Conservation (phyloP, 2,797 vertebrate genomes). For the Petrocephalus sullivani region DNA sequence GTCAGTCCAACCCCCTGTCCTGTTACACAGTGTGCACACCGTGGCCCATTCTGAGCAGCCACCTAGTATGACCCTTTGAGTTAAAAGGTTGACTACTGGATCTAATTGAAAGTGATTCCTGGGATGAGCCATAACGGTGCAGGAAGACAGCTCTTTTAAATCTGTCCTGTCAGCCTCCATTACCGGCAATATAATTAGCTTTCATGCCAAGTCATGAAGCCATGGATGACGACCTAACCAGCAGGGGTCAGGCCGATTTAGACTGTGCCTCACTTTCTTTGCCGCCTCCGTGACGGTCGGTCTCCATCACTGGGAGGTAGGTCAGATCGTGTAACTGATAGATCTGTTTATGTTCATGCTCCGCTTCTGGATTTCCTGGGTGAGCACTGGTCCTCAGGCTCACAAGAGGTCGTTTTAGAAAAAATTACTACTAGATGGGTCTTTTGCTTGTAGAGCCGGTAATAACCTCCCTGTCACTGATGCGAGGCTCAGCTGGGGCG, state of each 20-base stretch:
- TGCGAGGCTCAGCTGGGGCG: too few species aligned
- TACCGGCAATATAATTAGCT: conserved; percentile 15
- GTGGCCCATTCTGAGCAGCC: conserved; percentile 48
- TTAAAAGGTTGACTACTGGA: conserved; percentile 71
- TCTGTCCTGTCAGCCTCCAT: conserved; percentile 1
- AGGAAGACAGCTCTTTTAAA: not conserved
- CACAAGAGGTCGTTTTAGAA: too few species aligned
- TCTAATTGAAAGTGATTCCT: conserved; percentile 17
- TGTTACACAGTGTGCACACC: not conserved
- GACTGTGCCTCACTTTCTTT: not conserved
- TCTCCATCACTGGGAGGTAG: not conserved
- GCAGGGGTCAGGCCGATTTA: not conserved
- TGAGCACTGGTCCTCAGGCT: too few species aligned
- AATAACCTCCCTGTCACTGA: not conserved
- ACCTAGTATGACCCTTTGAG: conserved; percentile 65
- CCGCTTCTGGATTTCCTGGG: too few species aligned
- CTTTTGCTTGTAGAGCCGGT: not conserved
- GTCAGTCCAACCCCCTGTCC: not conserved
- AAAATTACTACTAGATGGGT: too few species aligned
- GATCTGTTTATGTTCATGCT: not conserved
- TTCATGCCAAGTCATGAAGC: conserved; percentile 3
- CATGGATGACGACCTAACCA: not conserved
- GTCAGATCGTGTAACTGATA: not conserved
- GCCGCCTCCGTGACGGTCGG: not conserved
- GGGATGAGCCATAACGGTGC: not conserved